phyloP scores from a whole-genome alignment of 2,888 invertebrate species.

The Lissocephala sabroskyi region DNA sequence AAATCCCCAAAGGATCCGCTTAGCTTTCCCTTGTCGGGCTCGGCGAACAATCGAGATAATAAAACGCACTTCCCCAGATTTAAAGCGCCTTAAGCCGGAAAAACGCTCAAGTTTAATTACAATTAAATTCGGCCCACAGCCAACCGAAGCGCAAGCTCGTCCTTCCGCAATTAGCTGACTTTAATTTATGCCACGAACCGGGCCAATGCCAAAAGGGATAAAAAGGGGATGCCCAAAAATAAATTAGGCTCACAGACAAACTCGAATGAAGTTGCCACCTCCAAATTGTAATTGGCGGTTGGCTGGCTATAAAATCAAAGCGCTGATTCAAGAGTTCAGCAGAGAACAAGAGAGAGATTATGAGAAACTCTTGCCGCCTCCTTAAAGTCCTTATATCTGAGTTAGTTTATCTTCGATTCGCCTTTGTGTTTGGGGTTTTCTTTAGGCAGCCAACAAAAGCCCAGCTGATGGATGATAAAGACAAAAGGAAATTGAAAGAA shows the following conservation, averaged over 20 bases:
- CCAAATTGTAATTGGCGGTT: too few species aligned
- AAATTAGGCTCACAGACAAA: slow-evolving; percentile 39
- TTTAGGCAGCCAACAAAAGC: too few species aligned
- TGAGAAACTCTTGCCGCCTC: too few species aligned
- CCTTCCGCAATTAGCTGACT: slow-evolving; percentile 61
- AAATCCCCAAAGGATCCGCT: slow-evolving; percentile 55
- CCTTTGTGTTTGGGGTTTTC: too few species aligned
- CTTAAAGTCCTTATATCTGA: too few species aligned
- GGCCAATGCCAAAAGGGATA: slow-evolving; percentile 51
- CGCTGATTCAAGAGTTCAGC: too few species aligned
- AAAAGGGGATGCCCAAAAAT: slow-evolving; percentile 46
- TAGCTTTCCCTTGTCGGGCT: slow-evolving; percentile 8
- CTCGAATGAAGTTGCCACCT: neutral
- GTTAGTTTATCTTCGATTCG: too few species aligned
- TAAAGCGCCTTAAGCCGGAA: slow-evolving; percentile 2
- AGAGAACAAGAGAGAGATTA: neutral
- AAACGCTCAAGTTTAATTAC: slow-evolving; percentile 2
- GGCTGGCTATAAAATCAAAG: too few species aligned
- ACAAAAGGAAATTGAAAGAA: too few species aligned
- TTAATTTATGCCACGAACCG: slow-evolving; percentile 40
- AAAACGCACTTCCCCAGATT: neutral
- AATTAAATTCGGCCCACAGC: neutral
- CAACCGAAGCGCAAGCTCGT: slow-evolving; percentile 27
- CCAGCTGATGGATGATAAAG: too few species aligned
- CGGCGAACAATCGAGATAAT: too few species aligned